phyloP scores from a whole-genome alignment of 2,888 invertebrate genomes.

The Octodonta nipae region DNA sequence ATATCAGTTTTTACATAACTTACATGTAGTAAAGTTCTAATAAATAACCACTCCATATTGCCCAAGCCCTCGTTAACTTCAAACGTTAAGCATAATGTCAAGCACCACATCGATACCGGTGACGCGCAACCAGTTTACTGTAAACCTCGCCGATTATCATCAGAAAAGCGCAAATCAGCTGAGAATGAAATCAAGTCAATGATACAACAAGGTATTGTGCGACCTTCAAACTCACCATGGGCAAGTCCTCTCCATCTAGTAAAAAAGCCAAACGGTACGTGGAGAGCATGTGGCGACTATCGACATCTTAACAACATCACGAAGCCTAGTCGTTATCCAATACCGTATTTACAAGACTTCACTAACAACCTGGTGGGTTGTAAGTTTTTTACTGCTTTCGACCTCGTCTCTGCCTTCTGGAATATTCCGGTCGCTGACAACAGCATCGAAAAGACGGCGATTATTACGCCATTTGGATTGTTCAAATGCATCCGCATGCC shows the following conservation, averaged over 20 bases:
- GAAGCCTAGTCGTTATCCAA: neutral
- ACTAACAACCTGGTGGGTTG: neutral
- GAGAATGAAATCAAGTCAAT: neutral
- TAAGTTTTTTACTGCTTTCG: neutral
- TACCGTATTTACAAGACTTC: neutral
- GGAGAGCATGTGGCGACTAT: constrained; percentile 1
- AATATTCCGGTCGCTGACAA: neutral
- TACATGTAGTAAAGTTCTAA: too few relatives aligned
- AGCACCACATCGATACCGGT: neutral
- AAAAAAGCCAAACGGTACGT: neutral
- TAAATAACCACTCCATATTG: too few relatives aligned
- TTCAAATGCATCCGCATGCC: too few relatives aligned
- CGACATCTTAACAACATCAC: neutral
- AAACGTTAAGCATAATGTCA: too few relatives aligned
- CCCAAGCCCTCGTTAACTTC: too few relatives aligned
- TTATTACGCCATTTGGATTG: too few relatives aligned
- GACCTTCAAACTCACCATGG: neutral
- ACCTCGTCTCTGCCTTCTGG: neutral
- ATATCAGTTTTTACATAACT: too few relatives aligned
- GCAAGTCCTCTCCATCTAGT: neutral
- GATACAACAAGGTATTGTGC: neutral
- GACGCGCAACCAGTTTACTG: neutral
- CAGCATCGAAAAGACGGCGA: too few relatives aligned
- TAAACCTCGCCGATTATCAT: neutral
- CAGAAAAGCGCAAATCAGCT: neutral